Conservation (phyloP, 64 coral and sea anemone species). For the Actinia equina region DNA sequence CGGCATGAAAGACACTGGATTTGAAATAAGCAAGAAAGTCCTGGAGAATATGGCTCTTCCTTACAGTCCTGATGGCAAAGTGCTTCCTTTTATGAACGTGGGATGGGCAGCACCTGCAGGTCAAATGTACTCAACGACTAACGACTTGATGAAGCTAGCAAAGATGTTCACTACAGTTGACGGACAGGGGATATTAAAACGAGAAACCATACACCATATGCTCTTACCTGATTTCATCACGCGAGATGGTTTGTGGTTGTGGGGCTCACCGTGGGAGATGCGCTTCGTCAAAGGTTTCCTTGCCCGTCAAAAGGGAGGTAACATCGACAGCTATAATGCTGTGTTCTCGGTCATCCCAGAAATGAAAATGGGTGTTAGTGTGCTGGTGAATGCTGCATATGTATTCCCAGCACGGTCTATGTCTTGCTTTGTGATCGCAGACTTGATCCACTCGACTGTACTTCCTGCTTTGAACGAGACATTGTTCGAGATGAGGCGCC, state of each 20-base stretch:
- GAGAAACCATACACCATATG: slow-evolving; percentile 34
- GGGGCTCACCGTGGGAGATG: slow-evolving; percentile 54
- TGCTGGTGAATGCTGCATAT: background rate
- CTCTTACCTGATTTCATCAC: slow-evolving; percentile 25
- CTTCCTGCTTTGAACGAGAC: slow-evolving; percentile 42
- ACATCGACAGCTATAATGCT: slow-evolving; percentile 36
- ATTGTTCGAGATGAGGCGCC: slow-evolving; percentile 33
- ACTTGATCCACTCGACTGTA: slow-evolving; percentile 9
- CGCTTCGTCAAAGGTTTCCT: slow-evolving; percentile 16
- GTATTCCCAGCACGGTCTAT: background rate
- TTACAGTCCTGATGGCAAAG: slow-evolving; percentile 5
- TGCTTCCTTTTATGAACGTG: slow-evolving; percentile 36
- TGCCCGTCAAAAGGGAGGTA: slow-evolving; percentile 26
- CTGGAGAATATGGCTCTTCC: slow-evolving; percentile 47
- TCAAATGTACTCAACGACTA: slow-evolving; percentile 45
- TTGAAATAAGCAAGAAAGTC: slow-evolving; percentile 31
- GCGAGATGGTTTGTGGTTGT: slow-evolving; percentile 28
- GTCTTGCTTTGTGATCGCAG: background rate
- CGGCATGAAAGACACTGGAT: slow-evolving; percentile 60
- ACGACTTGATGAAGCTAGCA: slow-evolving; percentile 53
- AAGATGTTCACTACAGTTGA: slow-evolving; percentile 29
- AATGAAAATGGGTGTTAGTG: slow-evolving; percentile 1
- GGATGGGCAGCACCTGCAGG: slow-evolving; percentile 53
- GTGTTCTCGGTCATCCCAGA: slow-evolving; percentile 29
- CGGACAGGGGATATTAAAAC: slow-evolving; percentile 17